Evolutionary conservation across 2,888 invertebrate species (phyloP).

Genomic region (Ophioninae sp.): DNA sequence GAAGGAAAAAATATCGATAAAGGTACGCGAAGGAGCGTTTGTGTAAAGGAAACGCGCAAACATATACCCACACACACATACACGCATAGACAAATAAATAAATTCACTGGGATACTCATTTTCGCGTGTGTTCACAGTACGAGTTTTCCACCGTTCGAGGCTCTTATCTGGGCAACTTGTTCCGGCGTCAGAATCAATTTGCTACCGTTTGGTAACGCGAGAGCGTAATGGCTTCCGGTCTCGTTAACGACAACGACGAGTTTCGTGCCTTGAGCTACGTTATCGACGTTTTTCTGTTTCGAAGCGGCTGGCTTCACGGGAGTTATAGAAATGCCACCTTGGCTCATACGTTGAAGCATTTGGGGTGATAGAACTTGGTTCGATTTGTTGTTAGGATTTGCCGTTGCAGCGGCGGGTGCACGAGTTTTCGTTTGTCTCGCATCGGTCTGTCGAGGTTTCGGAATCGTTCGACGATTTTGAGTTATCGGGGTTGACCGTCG

Average conservation of each 20-base stretch:
- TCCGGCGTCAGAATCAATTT: slow-evolving; percentile 79
- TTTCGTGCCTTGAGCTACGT: slow-evolving; percentile 69
- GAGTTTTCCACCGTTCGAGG: slow-evolving; percentile 79
- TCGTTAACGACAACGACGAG: slow-evolving; percentile 79
- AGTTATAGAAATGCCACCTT: slow-evolving; percentile 78
- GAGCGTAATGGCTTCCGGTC: slow-evolving; percentile 79
- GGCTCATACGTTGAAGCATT: slow-evolving; percentile 77
- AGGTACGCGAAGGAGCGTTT: not conserved
- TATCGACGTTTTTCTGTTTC: slow-evolving; percentile 57
- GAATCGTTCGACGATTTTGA: slow-evolving; percentile 44
- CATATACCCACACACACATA: no score
- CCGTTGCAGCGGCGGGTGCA: slow-evolving; percentile 15
- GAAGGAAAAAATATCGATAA: not conserved
- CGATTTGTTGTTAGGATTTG: slow-evolving; percentile 61
- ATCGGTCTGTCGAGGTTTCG: slow-evolving; percentile 5
- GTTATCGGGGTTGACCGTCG: slow-evolving; percentile 11
- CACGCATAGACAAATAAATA: not conserved
- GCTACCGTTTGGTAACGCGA: slow-evolving; percentile 79
- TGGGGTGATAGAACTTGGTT: slow-evolving; percentile 72
- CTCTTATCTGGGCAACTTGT: slow-evolving; percentile 79
- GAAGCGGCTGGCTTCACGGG: slow-evolving; percentile 72
- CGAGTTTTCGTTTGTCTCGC: not conserved
- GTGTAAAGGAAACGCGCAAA: not conserved
- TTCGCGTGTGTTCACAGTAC: slow-evolving; percentile 68
- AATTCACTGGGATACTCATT: slow-evolving; percentile 3